Evolutionary conservation across 2,888 invertebrate genomes (phyloP).

Genomic region (Erebia epiphron): DNA sequence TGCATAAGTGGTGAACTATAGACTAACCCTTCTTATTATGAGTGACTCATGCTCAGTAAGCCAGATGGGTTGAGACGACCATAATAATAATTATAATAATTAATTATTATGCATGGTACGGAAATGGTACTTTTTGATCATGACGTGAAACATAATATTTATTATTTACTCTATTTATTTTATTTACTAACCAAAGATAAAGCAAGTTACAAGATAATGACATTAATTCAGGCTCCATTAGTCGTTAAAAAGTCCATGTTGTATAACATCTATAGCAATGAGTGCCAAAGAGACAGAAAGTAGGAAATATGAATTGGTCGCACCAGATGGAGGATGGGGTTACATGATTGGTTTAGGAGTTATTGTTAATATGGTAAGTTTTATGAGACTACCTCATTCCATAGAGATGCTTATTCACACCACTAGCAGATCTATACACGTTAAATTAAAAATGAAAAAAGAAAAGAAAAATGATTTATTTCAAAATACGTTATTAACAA

Average conservation of each 20-base stretch:
- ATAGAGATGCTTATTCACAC: background rate
- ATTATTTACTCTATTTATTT: constrained; percentile 14
- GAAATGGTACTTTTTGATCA: too few relatives aligned
- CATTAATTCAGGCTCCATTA: constrained; percentile 18
- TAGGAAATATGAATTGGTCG: constrained; percentile 53
- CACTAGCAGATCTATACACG: background rate
- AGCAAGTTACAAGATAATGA: background rate
- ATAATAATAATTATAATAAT: too few relatives aligned
- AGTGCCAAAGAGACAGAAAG: constrained; percentile 45
- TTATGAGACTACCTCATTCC: background rate
- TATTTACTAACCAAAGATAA: constrained; percentile 39
- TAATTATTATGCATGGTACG: too few relatives aligned
- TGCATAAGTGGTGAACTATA: too few relatives aligned
- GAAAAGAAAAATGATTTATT: too few relatives aligned
- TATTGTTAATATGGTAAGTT: constrained; percentile 84
- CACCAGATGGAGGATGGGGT: constrained; percentile 88
- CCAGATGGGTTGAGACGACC: too few relatives aligned
- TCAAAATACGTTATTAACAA: too few relatives aligned
- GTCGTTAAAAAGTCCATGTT: background rate
- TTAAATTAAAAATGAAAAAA: too few relatives aligned
- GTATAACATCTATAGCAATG: constrained; percentile 42
- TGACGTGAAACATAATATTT: background rate
- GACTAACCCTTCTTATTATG: too few relatives aligned
- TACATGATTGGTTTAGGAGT: constrained; percentile 85
- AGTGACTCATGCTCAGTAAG: too few relatives aligned